These are phyloP conservation scores for Dolichotis patagonum DNA, from an alignment of 2,113 vertebrate genomes.

Conservation along the genomic window DNA sequence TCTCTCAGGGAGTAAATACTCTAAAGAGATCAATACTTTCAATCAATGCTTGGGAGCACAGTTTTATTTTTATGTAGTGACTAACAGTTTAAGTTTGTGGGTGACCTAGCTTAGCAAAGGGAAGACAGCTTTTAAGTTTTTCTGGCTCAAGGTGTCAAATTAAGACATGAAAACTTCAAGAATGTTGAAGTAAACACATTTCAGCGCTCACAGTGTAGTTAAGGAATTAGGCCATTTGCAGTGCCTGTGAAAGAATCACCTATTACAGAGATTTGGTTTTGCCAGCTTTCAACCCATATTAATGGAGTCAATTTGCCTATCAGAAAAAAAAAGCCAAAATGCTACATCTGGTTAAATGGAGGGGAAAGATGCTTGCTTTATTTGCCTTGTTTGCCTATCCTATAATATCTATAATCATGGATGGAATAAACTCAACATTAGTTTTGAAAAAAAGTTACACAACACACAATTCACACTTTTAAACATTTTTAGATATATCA, in stretches of 20 bases:
- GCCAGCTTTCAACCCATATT: neutral
- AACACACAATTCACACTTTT: no score
- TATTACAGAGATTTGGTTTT: constrained; percentile 38
- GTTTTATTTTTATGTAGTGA: constrained; percentile 66
- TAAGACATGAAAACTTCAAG: constrained; percentile 14
- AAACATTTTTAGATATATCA: no score
- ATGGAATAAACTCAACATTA: constrained; percentile 73
- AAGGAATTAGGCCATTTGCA: constrained; percentile 10
- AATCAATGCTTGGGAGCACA: constrained; percentile 11
- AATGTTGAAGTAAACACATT: neutral
- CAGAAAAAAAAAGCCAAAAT: constrained; percentile 38
- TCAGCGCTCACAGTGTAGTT: neutral
- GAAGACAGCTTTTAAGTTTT: constrained; percentile 36
- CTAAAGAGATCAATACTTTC: constrained; percentile 28
- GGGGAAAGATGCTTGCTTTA: constrained; percentile 25
- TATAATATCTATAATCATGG: constrained; percentile 70
- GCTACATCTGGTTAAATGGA: constrained; percentile 48
- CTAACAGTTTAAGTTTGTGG: constrained; percentile 40
- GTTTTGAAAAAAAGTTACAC: neutral
- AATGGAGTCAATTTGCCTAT: neutral
- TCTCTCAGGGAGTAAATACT: constrained; percentile 58
- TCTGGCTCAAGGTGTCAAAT: neutral
- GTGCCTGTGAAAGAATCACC: constrained; percentile 4
- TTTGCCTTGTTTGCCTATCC: constrained; percentile 48
- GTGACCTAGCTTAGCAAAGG: constrained; percentile 10